These are phyloP conservation scores for Cyanoderma ruficeps DNA, from an alignment of 2,113 vertebrate species.

Conservation along the genomic window DNA sequence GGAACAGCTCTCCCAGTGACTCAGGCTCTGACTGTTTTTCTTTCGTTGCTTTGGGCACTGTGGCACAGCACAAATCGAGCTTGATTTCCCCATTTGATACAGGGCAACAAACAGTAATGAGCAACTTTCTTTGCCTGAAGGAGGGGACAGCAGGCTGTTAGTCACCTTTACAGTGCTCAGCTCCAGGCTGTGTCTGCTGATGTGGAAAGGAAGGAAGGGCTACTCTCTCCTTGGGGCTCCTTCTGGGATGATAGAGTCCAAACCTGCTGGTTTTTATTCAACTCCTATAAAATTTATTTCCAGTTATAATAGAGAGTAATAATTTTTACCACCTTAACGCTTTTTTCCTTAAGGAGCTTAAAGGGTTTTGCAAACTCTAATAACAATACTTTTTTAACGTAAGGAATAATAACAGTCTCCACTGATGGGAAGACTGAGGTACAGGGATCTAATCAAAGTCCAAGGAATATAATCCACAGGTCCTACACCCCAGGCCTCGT, in stretches of 20 bases:
- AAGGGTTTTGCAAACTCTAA: not conserved
- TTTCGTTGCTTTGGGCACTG: not conserved
- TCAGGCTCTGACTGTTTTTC: not conserved
- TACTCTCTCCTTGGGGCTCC: not conserved
- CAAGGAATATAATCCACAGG: not conserved
- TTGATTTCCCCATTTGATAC: not conserved
- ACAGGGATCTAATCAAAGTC: not conserved
- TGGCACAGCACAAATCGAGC: not conserved
- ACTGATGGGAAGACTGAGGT: not conserved
- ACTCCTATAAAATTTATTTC: not conserved
- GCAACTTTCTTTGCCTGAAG: not conserved
- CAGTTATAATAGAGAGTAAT: not conserved
- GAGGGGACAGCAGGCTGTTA: not conserved
- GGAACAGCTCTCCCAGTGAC: not conserved
- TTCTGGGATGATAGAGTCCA: not conserved
- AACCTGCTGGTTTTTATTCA: not conserved
- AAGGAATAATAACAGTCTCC: not conserved
- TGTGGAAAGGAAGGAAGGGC: not conserved
- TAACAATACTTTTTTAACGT: not conserved
- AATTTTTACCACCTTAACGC: not conserved
- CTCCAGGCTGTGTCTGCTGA: not conserved
- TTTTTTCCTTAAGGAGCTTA: not conserved
- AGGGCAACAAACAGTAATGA: not conserved
- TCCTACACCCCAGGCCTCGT: not conserved
- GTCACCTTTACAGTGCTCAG: not conserved